A percentile compares a stretch with the other conserved stretches of the same genome.
phyloP scores from a whole-genome alignment of 2,113 vertebrate species.

The Hypocryptadius cinnamomeus region DNA sequence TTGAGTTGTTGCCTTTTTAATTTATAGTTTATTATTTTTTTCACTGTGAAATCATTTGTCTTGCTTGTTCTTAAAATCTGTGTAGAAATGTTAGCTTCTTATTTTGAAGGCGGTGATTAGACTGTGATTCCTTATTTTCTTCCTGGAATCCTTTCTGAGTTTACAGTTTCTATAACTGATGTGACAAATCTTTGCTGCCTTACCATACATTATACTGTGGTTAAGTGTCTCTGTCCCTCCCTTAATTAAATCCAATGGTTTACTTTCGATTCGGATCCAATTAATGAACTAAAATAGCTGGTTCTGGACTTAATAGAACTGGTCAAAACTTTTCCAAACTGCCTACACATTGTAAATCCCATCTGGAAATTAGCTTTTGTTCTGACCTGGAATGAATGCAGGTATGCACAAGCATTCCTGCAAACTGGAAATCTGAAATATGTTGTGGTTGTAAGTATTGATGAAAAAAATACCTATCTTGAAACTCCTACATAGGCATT shows the following conservation, averaged over 20 bases:
- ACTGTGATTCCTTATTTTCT: background rate
- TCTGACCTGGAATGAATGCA: conserved; percentile 34
- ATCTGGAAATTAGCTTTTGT: conserved; percentile 30
- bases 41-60: background rate
- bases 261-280: background rate
- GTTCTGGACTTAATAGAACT: background rate
- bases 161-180: background rate
- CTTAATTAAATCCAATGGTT: conserved; percentile 14
- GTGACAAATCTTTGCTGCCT: background rate
- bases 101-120: background rate
- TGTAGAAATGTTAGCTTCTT: background rate
- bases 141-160: background rate
- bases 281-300: background rate
- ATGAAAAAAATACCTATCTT: background rate
- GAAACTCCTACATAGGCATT: background rate
- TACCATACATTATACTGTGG: background rate
- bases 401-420: conserved; percentile 25
- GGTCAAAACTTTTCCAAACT: conserved; percentile 12
- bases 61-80: background rate
- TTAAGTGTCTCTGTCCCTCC: background rate
- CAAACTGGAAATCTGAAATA: conserved; percentile 26
- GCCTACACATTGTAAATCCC: background rate
- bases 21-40: background rate
- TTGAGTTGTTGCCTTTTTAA: background rate
- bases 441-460: background rate